Evolutionary conservation across 2,113 vertebrate species (phyloP), one percentile per base, ranked within the genome.

Genomic region (Labeo rohita): DNA sequence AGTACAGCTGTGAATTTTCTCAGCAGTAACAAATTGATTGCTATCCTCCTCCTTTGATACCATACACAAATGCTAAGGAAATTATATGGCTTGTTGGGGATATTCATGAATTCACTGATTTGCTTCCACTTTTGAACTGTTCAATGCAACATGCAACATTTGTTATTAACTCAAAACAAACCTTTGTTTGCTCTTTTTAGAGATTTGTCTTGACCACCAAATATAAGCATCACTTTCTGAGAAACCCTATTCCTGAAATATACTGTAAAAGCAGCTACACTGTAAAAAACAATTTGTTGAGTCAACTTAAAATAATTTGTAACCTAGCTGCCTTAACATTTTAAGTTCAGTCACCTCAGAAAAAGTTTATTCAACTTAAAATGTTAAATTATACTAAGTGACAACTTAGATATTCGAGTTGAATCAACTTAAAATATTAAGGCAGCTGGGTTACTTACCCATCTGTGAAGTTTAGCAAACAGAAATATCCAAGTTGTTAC

Each of bases 1-100:
- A 65, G 43, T 50, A 47, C 74, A 85, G 83, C 72, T 84, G 84
- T 85, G 75, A 15, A 56, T 50, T 39, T 45, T 63, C 63, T 79
- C 63, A 85, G 18, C 21, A 54, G 34, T 52, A 65, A 39, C 7
- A 68, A 68, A 63, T 50, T 18, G 36, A 21, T 43, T 68, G 34
- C 28, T 45, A 84, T 78, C 3, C 18, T 70, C 59, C 74, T 18
- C 50, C 13, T 77, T 34, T n/a, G 43, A 45, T 52, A 59, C 59
- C 47, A 13, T 34, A 65, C n/a, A 34, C 28, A 72, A 74, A 80
- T 36, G 66, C 56, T 54, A 50, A 74, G 59, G 15, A 47, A 78
- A 65, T 78, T 0, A 78, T 88, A 78, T 47, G 56, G 11, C 11
- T 63, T 74, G 50, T 54, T 47, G 3, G 21, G 10, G 11, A 54